Percentiles rank a stretch among this genome's conserved stretches.
Conservation (phyloP, 1,140 invertebrate species). For the Nixonia krombeini region DNA sequence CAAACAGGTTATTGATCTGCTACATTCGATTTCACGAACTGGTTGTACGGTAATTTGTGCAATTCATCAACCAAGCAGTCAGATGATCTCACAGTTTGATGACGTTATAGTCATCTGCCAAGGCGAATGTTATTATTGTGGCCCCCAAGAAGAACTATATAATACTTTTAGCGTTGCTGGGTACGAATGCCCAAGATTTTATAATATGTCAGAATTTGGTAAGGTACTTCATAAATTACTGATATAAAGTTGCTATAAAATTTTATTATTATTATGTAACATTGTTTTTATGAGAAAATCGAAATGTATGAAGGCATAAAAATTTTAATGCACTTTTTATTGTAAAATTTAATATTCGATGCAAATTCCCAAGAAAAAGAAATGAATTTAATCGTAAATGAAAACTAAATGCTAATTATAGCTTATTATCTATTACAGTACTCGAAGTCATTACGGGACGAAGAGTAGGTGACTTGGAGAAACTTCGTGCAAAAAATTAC, state of each 20-base stretch:
- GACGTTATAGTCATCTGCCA: constrained; percentile 75
- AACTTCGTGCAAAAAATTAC: constrained; percentile 33
- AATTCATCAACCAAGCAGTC: constrained; percentile 91
- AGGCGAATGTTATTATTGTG: constrained; percentile 75
- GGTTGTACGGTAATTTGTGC: constrained; percentile 88
- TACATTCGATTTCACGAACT: constrained; percentile 78
- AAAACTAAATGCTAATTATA: too few relatives aligned
- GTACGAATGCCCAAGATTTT: constrained; percentile 76
- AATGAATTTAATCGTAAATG: too few relatives aligned
- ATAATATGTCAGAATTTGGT: constrained; percentile 80
- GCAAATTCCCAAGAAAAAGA: too few relatives aligned
- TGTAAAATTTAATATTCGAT: too few relatives aligned
- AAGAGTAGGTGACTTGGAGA: constrained; percentile 57
- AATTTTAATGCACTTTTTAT: too few relatives aligned
- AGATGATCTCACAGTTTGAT: constrained; percentile 82
- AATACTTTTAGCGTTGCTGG: constrained; percentile 70
- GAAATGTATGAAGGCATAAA: too few relatives aligned
- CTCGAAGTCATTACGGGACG: constrained; percentile 66
- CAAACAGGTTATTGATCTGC: constrained; percentile 72
- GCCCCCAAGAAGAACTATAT: constrained; percentile 72
- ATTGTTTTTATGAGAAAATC: too few relatives aligned
- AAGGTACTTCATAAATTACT: constrained; percentile 43
- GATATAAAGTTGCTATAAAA: too few relatives aligned
- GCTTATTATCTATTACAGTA: constrained; percentile 53
- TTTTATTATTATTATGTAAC: background rate